phyloP scores from a whole-genome alignment of 2,113 vertebrate species.

The Callipepla californica region DNA sequence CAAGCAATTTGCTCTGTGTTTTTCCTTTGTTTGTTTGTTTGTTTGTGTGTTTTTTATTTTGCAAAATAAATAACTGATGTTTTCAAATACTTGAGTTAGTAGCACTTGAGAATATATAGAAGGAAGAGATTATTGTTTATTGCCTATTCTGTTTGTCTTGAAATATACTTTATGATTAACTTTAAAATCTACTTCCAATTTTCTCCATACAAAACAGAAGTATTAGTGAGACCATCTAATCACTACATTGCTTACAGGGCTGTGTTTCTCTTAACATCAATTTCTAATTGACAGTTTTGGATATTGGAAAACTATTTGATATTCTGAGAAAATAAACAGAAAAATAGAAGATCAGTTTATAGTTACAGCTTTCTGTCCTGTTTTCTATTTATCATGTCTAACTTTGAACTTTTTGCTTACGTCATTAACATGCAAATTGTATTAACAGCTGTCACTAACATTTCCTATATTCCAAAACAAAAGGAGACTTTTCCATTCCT shows the following conservation, averaged over 20 bases:
- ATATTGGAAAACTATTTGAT: not conserved
- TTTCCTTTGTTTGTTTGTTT: not conserved
- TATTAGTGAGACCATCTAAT: not conserved
- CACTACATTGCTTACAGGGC: not conserved
- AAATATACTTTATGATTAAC: not conserved
- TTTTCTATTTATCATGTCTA: not conserved
- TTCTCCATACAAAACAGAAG: not conserved
- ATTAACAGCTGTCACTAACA: not conserved
- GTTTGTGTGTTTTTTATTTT: rapidly evolving
- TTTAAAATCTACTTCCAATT: not conserved
- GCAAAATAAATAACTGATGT: not conserved
- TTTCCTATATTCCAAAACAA: not conserved
- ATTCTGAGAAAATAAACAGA: not conserved
- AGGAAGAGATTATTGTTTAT: not conserved
- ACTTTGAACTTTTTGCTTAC: not conserved
- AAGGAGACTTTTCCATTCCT: not conserved
- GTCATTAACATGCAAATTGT: not conserved
- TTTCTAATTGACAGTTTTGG: not conserved
- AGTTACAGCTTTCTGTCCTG: not conserved
- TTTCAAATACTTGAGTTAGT: not conserved
- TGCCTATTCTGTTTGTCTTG: not conserved
- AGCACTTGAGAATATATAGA: not conserved
- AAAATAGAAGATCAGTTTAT: not conserved
- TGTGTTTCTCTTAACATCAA: not conserved
- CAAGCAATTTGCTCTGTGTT: not conserved